Evolutionary conservation across 64 coral and sea anemone genomes (phyloP).

Genomic region (Actinia equina): DNA sequence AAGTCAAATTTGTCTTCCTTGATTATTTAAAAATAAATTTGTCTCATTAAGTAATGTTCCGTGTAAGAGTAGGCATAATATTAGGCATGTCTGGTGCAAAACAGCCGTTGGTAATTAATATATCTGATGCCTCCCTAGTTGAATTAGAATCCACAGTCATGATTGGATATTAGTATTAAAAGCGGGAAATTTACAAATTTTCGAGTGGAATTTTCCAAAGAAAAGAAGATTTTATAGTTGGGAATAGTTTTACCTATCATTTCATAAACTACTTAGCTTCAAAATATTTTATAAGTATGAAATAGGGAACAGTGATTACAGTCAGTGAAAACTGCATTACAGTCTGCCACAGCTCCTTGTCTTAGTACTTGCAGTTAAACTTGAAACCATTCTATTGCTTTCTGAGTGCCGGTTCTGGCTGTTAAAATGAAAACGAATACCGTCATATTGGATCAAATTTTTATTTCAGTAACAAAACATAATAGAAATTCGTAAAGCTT

Average conservation of each 20-base stretch:
- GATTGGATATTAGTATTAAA: background rate
- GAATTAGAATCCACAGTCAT: background rate
- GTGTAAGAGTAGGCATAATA: background rate
- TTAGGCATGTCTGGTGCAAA: background rate
- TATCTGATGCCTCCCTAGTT: background rate
- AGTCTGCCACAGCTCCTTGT: background rate
- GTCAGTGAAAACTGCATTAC: background rate
- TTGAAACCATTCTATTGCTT: background rate
- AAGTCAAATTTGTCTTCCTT: too few relatives aligned
- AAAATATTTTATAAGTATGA: background rate
- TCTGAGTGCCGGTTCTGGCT: background rate
- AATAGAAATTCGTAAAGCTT: too few relatives aligned
- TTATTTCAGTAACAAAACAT: too few relatives aligned
- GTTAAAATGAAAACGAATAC: background rate
- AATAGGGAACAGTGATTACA: background rate
- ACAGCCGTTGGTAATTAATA: background rate
- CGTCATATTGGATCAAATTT: too few relatives aligned
- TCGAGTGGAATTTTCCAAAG: background rate
- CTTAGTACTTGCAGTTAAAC: background rate
- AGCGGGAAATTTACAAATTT: background rate
- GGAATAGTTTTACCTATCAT: background rate
- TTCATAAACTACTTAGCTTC: background rate
- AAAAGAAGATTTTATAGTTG: background rate
- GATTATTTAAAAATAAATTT: too few relatives aligned
- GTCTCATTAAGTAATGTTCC: constrained; percentile 1